Base-by-base conservation (phyloP, 2,113 vertebrate genomes). In the Microtus montanus region DNA sequence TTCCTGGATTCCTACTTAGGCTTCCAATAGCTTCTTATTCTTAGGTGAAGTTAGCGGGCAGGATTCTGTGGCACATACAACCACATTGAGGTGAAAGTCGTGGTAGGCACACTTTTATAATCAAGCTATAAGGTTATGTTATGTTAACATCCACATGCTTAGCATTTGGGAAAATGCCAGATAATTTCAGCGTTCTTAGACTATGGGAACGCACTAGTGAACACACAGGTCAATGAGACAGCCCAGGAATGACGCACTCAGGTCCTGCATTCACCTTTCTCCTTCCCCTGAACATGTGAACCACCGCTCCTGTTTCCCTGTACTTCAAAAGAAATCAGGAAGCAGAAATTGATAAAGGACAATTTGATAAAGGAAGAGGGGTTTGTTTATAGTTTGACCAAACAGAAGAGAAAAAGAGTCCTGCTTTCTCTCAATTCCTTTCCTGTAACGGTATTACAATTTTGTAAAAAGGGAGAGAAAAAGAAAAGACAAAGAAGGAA, bases 61-160 rank as follows among this genome's bases (percentile, higher is more conserved):
- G 82, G 35, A 12, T 91, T 96, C 38, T 49, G 6, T 66, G 19
- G 17, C 22, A 66, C 52, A 66, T 44, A 33, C 5, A 28, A 54
- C 68, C 47, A 94, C 85, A 84, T 1, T 13, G 47, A 74, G 24
- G 66, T 75, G 89, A 89, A 91, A 22, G 22, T 95, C 88, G 84
- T 80, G 47, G 71, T 70, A 63, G 49, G 54, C 12, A 19, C 17
- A 44, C 70, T 38, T 30, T 3, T 89, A 58, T 58, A 33, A 38
- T 4, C 26, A 47, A n/a, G 35, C 7, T 54, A 5, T 90, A 17
- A 71, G 2, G 44, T 73, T 86, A 15, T 75, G 15, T 80, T 92
- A 26, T 49, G 17, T 58, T 75, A 58, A 58, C 68, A 6, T 61
- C 20, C 47, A 64, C 19, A 84, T 88, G 8, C 14, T 74, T 84